phyloP scores from a whole-genome alignment of 2,888 invertebrate genomes.

The Eupsilia transversa region DNA sequence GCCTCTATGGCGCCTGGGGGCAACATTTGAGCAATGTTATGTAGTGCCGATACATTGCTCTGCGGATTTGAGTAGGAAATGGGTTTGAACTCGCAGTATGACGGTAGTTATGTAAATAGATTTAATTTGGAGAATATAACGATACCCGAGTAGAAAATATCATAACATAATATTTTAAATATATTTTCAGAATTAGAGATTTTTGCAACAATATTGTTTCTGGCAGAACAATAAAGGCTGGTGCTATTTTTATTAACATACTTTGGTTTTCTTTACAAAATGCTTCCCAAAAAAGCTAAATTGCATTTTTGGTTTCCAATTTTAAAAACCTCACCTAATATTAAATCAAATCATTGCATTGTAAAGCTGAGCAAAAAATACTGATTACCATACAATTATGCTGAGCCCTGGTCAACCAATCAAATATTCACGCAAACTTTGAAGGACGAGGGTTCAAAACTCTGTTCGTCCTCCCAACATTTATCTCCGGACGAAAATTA shows the following conservation, averaged over 20 bases:
- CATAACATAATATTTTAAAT: not conserved
- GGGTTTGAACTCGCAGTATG: slow-evolving; percentile 12
- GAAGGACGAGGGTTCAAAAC: not conserved
- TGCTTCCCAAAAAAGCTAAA: not conserved
- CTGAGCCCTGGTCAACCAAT: not conserved
- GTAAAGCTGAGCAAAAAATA: not conserved
- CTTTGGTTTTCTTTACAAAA: not conserved
- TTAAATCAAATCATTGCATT: not conserved
- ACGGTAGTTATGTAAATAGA: not conserved
- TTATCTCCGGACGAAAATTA: slow-evolving; percentile 21
- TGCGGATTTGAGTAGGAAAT: slow-evolving; percentile 22
- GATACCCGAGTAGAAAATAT: not conserved
- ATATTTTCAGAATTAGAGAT: too few species aligned
- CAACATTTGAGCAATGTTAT: slow-evolving; percentile 54
- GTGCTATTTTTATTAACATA: not conserved
- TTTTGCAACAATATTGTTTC: not conserved
- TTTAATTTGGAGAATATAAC: not conserved
- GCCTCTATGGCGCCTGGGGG: slow-evolving; percentile 68
- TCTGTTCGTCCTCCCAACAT: not conserved
- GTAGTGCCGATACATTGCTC: slow-evolving; percentile 42
- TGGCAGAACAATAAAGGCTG: not conserved
- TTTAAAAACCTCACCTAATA: not conserved
- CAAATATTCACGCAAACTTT: slow-evolving; percentile 4
- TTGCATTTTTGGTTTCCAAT: not conserved
- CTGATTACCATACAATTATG: not conserved